Percentiles rank a stretch among this genome's conserved stretches.
Evolutionary conservation across 2,888 invertebrate species (phyloP).

Genomic region (Acrocera orbiculus): DNA sequence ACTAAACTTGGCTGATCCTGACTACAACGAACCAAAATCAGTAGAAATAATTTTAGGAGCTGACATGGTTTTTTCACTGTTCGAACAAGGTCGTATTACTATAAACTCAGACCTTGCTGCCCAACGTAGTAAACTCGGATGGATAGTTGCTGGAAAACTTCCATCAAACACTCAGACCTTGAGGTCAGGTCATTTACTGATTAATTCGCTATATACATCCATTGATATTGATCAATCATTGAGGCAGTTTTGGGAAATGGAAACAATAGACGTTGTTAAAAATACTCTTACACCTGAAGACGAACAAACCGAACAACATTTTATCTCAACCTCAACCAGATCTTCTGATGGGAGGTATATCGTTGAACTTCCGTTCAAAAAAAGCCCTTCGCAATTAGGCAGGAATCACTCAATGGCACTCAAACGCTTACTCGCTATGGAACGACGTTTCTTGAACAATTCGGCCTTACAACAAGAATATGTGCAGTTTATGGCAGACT

Average conservation of each 20-base stretch:
- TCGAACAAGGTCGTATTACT: too few relatives aligned
- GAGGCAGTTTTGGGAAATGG: neutral
- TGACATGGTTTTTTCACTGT: too few relatives aligned
- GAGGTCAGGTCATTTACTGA: too few relatives aligned
- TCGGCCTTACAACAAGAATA: neutral
- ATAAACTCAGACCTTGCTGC: too few relatives aligned
- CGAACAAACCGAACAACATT: neutral
- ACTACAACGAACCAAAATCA: too few relatives aligned
- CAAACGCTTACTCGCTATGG: neutral
- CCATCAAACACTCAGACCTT: too few relatives aligned
- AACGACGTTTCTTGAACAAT: neutral
- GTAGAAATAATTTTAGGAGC: too few relatives aligned
- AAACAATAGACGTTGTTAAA: neutral
- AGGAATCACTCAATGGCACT: neutral
- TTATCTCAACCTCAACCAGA: neutral
- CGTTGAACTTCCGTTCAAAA: neutral
- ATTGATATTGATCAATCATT: neutral
- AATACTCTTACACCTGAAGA: neutral
- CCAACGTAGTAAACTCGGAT: too few relatives aligned
- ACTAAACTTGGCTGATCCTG: too few relatives aligned
- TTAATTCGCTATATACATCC: too few relatives aligned
- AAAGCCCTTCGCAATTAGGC: neutral
- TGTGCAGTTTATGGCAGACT: neutral
- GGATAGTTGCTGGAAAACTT: too few relatives aligned
- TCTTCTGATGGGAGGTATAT: neutral